These are phyloP conservation scores for Brachionus manjavacas DNA, from an alignment of 1,140 invertebrate genomes.

Conservation along the genomic window DNA sequence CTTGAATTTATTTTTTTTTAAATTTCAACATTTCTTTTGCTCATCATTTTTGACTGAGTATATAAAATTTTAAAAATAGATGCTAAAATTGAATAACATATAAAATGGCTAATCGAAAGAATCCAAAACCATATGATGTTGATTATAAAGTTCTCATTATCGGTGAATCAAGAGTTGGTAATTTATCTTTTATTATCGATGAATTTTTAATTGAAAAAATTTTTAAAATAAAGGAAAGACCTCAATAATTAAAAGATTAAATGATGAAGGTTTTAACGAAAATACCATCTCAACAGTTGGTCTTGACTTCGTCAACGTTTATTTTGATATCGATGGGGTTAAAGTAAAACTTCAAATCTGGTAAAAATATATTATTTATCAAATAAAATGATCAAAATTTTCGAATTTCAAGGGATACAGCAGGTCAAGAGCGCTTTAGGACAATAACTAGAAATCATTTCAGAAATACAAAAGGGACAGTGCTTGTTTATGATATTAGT, in stretches of 20 bases:
- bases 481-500: constrained; percentile 42
- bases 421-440: constrained; percentile 65
- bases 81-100: background rate
- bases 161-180: constrained; percentile 41
- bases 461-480: constrained; percentile 60
- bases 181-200: background rate
- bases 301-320: constrained; percentile 65
- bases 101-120: constrained; percentile 18
- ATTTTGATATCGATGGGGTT: constrained; percentile 60
- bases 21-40: background rate
- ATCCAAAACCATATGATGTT: constrained; percentile 21
- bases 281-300: constrained; percentile 83
- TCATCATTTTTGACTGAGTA: background rate
- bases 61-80: background rate
- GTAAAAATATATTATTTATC: background rate
- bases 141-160: constrained; percentile 41
- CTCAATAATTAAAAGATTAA: constrained; percentile 33
- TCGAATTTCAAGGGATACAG: constrained; percentile 61
- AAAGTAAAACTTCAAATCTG: constrained; percentile 62
- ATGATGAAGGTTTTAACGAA: constrained; percentile 28
- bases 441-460: constrained; percentile 66
- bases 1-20: background rate
- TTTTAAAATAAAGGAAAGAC: constrained; percentile 13
- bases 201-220: background rate
- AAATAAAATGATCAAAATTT: background rate